phyloP scores from a whole-genome alignment of 2,888 invertebrate species.

The Sycophila texana region DNA sequence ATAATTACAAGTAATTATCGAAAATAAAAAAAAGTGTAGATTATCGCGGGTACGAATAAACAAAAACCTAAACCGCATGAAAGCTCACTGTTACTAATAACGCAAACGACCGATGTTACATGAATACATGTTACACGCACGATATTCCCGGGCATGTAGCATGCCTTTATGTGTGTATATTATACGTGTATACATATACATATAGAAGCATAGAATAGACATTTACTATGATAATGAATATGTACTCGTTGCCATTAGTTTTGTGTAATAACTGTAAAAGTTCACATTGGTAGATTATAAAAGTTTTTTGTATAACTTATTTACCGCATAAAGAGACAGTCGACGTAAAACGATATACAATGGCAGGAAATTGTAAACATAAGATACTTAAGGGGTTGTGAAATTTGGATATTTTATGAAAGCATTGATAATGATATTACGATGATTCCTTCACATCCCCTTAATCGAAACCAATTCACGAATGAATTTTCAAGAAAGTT shows the following conservation, averaged over 20 bases:
- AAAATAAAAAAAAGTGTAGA: background rate
- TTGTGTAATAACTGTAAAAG: constrained; percentile 39
- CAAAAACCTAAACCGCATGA: background rate
- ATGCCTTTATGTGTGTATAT: constrained; percentile 20
- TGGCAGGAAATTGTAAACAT: too few relatives aligned
- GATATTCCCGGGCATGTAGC: background rate
- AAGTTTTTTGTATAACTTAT: constrained; percentile 39
- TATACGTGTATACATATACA: constrained; percentile 33
- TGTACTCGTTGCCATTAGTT: constrained; percentile 43
- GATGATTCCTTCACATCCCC: too few relatives aligned
- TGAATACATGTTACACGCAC: constrained; percentile 18
- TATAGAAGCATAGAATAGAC: constrained; percentile 17
- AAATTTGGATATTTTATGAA: too few relatives aligned
- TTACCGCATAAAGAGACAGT: constrained; percentile 6
- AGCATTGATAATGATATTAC: too few relatives aligned
- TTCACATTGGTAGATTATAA: constrained; percentile 24
- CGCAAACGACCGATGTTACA: background rate
- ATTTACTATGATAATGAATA: constrained; percentile 27
- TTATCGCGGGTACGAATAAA: too few relatives aligned
- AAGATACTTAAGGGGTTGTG: too few relatives aligned
- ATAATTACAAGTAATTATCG: background rate
- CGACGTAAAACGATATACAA: too few relatives aligned
- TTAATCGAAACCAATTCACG: background rate
- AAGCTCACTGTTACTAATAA: constrained; percentile 17
- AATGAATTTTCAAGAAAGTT: constrained; percentile 23